Conservation (phyloP, 2,888 invertebrate genomes). For the Gymnocheta viridis region DNA sequence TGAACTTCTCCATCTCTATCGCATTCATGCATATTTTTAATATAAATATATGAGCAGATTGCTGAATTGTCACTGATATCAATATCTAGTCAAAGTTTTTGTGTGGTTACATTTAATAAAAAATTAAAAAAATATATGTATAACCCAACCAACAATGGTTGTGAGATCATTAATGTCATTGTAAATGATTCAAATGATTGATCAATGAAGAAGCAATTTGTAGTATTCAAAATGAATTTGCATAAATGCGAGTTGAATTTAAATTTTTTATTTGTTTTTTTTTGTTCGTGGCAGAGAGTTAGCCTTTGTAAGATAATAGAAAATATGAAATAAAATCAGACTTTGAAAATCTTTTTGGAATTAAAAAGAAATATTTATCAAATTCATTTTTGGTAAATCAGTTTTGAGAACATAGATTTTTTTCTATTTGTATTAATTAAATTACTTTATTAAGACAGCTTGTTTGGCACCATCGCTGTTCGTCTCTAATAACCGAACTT, state of each 20-base stretch:
- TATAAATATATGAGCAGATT: conserved; percentile 19
- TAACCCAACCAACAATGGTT: conserved; percentile 34
- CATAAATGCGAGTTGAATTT: conserved; percentile 18
- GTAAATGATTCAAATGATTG: conserved; percentile 76
- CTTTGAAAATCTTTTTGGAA: neutral
- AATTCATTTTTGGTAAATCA: too few relatives aligned
- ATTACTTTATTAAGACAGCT: too few relatives aligned
- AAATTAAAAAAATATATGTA: neutral
- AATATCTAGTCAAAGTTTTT: conserved; percentile 70
- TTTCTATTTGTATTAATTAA: too few relatives aligned
- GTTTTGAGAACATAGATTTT: too few relatives aligned
- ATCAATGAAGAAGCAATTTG: conserved; percentile 79
- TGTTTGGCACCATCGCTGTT: too few relatives aligned
- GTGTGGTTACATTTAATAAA: conserved; percentile 68
- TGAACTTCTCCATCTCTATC: neutral
- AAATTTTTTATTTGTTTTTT: neutral
- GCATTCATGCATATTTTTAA: neutral
- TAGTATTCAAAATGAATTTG: conserved; percentile 51
- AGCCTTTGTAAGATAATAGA: neutral
- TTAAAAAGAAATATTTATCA: too few relatives aligned
- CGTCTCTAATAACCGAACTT: too few relatives aligned
- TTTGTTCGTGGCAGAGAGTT: neutral
- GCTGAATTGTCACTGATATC: conserved; percentile 67
- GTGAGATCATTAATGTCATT: conserved; percentile 78
- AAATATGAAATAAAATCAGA: neutral